Percentiles rank a stretch among this genome's conserved stretches.
phyloP scores from a whole-genome alignment of 1,140 invertebrate genomes.

The Achroia grisella region DNA sequence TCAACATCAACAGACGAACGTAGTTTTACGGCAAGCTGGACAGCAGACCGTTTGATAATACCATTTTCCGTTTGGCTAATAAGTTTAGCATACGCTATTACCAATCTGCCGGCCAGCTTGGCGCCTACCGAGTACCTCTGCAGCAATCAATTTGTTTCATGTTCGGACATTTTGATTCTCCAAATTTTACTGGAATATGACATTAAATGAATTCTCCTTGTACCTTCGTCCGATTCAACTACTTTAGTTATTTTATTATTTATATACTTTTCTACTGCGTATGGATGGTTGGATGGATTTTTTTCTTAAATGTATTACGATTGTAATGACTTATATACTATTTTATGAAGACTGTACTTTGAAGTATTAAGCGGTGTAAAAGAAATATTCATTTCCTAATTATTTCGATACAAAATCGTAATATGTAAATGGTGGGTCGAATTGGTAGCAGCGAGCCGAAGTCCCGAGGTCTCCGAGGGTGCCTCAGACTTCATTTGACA shows the following conservation, averaged over 20 bases:
- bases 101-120: constrained; percentile 61
- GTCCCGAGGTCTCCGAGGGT: constrained; percentile 32
- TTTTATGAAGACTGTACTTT: no score
- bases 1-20: constrained; percentile 58
- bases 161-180: constrained; percentile 63
- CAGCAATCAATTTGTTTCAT: constrained; percentile 66
- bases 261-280: not conserved
- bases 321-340: no score
- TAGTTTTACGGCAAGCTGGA: constrained; percentile 49
- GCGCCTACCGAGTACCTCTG: constrained; percentile 40
- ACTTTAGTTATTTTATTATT: constrained; percentile 29
- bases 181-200: constrained; percentile 32
- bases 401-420: constrained; percentile 58
- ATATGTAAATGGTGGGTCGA: constrained; percentile 60
- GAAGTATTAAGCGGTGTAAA: constrained; percentile 19
- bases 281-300: no score
- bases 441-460: constrained; percentile 14
- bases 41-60: constrained; percentile 57
- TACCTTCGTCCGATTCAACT: constrained; percentile 45
- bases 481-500: constrained; percentile 54
- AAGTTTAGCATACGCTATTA: constrained; percentile 70
- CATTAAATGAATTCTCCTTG: constrained; percentile 25
- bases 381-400: constrained; percentile 41
- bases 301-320: no score
- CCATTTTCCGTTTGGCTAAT: constrained; percentile 69